A percentile compares a stretch with the other conserved stretches of the same genome.
Evolutionary conservation across 2,888 invertebrate genomes (phyloP).

Genomic region (Phytoseiulus persimilis): DNA sequence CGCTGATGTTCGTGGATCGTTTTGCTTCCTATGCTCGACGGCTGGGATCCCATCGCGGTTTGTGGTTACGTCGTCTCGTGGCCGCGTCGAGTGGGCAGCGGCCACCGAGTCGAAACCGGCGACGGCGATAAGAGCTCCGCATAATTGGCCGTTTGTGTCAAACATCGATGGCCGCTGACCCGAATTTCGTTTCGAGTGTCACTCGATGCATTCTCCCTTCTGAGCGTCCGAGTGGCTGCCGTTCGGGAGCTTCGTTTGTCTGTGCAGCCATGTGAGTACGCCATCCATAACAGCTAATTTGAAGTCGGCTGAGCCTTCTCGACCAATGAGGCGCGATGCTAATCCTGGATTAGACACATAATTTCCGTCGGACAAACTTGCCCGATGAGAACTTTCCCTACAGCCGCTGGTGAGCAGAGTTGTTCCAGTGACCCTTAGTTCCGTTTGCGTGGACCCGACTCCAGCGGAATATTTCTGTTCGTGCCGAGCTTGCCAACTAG

Average conservation of each 20-base stretch:
- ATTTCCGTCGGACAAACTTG: neutral
- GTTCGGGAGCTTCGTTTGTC: neutral
- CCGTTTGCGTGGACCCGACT: no score
- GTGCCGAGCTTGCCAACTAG: no score
- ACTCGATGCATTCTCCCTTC: neutral
- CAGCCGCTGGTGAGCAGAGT: neutral
- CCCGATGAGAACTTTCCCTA: neutral
- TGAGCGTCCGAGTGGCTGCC: neutral
- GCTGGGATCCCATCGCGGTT: neutral
- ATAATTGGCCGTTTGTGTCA: no score
- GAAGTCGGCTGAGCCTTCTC: neutral
- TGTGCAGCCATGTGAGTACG: neutral
- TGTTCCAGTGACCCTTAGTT: no score
- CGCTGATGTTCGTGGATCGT: neutral
- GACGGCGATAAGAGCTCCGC: neutral
- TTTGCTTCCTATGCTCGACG: neutral
- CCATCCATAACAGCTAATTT: neutral
- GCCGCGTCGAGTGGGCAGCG: neutral
- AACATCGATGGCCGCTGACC: neutral
- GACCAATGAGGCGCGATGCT: constrained; percentile 5
- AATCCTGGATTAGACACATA: neutral
- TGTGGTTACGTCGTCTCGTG: neutral
- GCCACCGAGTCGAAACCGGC: neutral
- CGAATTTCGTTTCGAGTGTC: neutral
- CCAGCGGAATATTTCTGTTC: no score